phyloP scores from a whole-genome alignment of 2,888 invertebrate genomes.

The Caenorhabditis parvicauda region DNA sequence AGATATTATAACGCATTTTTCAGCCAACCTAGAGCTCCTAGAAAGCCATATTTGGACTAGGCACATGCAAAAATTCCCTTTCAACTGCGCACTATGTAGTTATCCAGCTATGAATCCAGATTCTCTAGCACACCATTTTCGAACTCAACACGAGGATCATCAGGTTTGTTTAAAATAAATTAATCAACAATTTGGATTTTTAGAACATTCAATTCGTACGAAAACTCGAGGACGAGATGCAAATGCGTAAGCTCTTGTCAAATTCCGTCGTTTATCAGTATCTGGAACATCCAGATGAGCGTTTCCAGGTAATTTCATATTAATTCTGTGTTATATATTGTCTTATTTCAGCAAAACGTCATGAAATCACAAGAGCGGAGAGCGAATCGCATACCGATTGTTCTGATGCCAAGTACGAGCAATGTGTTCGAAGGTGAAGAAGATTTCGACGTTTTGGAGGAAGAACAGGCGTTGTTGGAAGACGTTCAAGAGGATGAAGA shows the following conservation, averaged over 20 bases:
- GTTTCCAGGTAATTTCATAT: too few species aligned
- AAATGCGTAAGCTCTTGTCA: slow-evolving; percentile 37
- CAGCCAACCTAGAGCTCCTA: slow-evolving; percentile 32
- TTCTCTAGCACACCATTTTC: slow-evolving; percentile 24
- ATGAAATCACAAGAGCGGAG: too few species aligned
- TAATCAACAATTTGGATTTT: neutral
- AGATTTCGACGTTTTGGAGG: slow-evolving; percentile 15
- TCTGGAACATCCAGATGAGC: slow-evolving; percentile 13
- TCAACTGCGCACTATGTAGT: slow-evolving; percentile 31
- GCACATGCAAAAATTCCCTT: slow-evolving; percentile 39
- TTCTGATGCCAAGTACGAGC: too few species aligned
- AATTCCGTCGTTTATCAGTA: slow-evolving; percentile 39
- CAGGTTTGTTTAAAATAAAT: too few species aligned
- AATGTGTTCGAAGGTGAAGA: neutral
- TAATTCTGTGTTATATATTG: too few species aligned
- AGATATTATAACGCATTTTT: neutral
- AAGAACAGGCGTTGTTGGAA: slow-evolving; percentile 20
- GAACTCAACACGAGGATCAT: slow-evolving; percentile 14
- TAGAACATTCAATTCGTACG: slow-evolving; percentile 38
- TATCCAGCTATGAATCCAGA: slow-evolving; percentile 33
- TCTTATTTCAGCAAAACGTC: too few species aligned
- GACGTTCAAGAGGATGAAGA: slow-evolving; percentile 7
- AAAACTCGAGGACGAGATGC: slow-evolving; percentile 35
- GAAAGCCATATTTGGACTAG: slow-evolving; percentile 47
- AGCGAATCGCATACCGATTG: too few species aligned